A percentile compares a stretch with the other conserved stretches of the same genome.
phyloP scores from a whole-genome alignment of 2,113 vertebrate species.

The Serilophus lunatus region DNA sequence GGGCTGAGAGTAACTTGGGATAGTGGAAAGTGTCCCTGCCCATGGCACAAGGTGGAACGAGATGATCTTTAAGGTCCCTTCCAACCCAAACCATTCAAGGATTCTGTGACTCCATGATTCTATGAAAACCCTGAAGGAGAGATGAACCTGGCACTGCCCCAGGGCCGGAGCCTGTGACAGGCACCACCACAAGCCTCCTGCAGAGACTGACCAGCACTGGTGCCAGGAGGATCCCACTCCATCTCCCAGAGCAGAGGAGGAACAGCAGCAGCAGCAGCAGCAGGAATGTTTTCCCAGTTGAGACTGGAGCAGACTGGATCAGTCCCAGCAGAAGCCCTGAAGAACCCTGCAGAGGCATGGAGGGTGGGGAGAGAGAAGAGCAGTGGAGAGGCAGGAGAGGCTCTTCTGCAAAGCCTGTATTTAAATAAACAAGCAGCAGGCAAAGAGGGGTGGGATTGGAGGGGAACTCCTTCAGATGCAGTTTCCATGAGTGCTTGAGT shows the following conservation, averaged over 20 bases:
- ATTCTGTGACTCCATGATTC: neutral
- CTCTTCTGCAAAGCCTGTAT: neutral
- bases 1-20: too few relatives aligned
- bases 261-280: neutral
- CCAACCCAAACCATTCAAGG: neutral
- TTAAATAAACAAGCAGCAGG: neutral
- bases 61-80: neutral
- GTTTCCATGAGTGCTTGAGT: neutral
- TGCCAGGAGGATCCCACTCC: fast-evolving
- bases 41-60: too few relatives aligned
- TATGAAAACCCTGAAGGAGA: neutral
- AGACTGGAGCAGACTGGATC: neutral
- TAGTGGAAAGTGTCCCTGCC: too few relatives aligned
- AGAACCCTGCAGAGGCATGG: neutral
- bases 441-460: neutral
- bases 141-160: neutral
- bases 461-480: neutral
- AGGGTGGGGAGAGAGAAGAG: neutral
- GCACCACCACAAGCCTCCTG: neutral
- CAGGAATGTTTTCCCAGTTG: neutral
- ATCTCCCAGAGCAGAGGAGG: fast-evolving
- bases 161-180: neutral
- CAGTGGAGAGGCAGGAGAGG: neutral
- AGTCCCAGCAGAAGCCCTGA: neutral
- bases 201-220: neutral